phyloP scores from a whole-genome alignment of 2,888 invertebrate species.

The Trachelus troglodyta region DNA sequence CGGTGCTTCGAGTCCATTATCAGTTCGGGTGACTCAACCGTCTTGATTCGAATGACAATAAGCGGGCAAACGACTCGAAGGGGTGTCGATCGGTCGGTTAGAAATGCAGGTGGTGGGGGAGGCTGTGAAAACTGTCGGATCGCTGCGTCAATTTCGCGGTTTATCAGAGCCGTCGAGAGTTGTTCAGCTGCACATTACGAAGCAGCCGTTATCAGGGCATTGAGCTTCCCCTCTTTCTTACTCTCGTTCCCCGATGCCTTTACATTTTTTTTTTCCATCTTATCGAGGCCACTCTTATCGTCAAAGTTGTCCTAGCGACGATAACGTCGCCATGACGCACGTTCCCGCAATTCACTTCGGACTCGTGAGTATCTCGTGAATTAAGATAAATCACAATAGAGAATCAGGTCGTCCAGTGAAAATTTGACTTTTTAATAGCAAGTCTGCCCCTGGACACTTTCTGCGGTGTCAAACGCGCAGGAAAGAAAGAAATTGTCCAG shows the following conservation, averaged over 20 bases:
- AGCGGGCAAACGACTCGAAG: too few relatives aligned
- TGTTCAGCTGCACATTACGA: neutral
- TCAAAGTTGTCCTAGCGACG: constrained; percentile 32
- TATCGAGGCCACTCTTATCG: constrained; percentile 39
- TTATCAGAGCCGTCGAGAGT: neutral
- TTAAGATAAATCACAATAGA: too few relatives aligned
- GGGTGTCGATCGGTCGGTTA: neutral
- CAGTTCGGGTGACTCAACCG: too few relatives aligned
- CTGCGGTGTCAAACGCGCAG: too few relatives aligned
- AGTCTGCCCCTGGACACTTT: too few relatives aligned
- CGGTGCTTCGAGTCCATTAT: too few relatives aligned
- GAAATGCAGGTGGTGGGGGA: neutral
- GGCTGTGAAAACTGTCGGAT: neutral
- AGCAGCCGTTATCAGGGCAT: constrained; percentile 36
- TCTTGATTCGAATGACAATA: too few relatives aligned
- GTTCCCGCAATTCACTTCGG: neutral
- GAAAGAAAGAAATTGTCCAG: too few relatives aligned
- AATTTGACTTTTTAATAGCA: too few relatives aligned
- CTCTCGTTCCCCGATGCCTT: too few relatives aligned
- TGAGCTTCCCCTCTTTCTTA: constrained; percentile 37
- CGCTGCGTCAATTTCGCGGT: neutral
- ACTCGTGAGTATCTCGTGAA: too few relatives aligned
- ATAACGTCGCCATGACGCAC: constrained; percentile 11
- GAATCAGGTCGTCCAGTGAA: too few relatives aligned
- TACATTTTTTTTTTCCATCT: constrained; percentile 23